These are phyloP conservation scores for Eristalinus aeneus DNA, from an alignment of 2,888 invertebrate genomes.

Conservation along the genomic window DNA sequence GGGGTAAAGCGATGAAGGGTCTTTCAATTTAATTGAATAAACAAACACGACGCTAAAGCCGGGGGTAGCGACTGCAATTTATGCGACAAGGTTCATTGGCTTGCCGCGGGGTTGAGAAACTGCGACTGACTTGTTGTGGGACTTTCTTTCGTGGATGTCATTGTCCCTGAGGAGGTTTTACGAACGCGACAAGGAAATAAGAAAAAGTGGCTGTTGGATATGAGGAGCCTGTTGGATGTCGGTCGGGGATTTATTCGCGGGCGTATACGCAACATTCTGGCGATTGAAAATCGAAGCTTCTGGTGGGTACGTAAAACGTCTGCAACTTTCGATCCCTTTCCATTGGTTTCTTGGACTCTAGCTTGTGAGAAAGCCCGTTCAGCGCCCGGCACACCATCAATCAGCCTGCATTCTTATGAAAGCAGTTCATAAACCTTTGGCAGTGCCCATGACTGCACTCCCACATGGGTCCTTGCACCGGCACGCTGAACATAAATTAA, in stretches of 20 bases:
- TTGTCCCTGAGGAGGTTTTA: neutral
- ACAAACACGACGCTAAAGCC: slow-evolving; percentile 8
- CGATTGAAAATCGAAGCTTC: too few species aligned
- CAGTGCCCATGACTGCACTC: neutral
- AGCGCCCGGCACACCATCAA: too few species aligned
- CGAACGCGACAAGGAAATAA: neutral
- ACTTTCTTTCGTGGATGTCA: neutral
- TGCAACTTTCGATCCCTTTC: neutral
- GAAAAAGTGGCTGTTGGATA: neutral
- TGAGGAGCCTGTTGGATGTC: too few species aligned
- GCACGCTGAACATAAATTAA: slow-evolving; percentile 5
- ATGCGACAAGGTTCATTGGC: neutral
- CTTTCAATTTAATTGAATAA: slow-evolving; percentile 41
- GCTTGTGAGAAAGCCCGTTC: too few species aligned
- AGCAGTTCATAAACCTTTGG: neutral
- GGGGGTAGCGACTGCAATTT: neutral
- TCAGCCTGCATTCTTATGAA: neutral
- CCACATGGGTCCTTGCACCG: neutral
- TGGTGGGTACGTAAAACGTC: neutral
- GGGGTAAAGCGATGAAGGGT: neutral
- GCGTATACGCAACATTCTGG: neutral
- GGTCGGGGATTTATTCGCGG: too few species aligned
- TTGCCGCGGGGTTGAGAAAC: neutral
- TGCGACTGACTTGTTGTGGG: neutral
- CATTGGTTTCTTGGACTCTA: neutral